Base-by-base conservation (phyloP, 2,797 vertebrate species). In the Taenioides sp. region DNA sequence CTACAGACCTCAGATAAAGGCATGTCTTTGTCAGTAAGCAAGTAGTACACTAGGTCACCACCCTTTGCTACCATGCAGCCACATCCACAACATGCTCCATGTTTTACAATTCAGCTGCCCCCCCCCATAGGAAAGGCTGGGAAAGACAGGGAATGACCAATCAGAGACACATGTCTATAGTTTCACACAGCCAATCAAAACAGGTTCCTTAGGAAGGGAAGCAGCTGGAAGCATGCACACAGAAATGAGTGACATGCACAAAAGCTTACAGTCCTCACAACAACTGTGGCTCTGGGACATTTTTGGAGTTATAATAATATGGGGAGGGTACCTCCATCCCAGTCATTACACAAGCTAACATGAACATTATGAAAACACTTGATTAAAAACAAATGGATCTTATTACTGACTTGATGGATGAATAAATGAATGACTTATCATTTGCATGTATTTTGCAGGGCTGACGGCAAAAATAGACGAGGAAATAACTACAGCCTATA, bases 221-320 rank as follows among this genome's bases (percentile, higher is more conserved):
- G 79, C 91, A 92, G 89, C 90, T 86, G 84, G 91, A 67, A 79
- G 76, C 73, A 16, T 61, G 69, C 63, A 23, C 16, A 37, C 65
- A 82, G 77, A 67, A 78, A 79, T 72, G 71, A 75, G 47, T 65
- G 31, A 20, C 43, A 58, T n/a, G 47, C 12, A 61, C 54, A 68
- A 69, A 28, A 59, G 55, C 23, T 22, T 28, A 58, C 31, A 68
- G 22, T 68, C 40, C 47, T 70, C 43, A 71, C 50, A 49, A 27
- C 31, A 40, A 54, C 43, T 14, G 25, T n/a, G 2, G 12, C 17
- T 37, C 10, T 61, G 22, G 65, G 27, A 43, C 18, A 18, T 28
- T 64, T 43, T 47, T 17, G 5, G 61, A 6, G 14, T 14, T 47
- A 23, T 17, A 43, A 23, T 18, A 7, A n/a, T 25, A 27, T 49